phyloP scores from a whole-genome alignment of 37 sponge, comb jelly and placozoan species.

The Ephydatia muelleri region DNA sequence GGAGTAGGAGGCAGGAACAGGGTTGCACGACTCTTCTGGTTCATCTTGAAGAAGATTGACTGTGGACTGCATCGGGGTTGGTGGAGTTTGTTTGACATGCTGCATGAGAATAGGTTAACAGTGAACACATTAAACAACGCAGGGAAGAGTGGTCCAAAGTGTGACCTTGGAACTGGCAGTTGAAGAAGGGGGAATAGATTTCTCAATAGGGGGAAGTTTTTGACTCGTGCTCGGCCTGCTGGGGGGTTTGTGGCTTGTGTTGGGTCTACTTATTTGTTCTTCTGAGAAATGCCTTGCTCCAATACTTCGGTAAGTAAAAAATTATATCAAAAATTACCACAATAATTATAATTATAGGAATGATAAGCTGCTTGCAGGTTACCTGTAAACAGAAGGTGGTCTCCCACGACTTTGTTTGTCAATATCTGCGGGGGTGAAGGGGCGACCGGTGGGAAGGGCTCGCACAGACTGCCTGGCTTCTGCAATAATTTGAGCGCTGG shows the following conservation, averaged over 20 bases:
- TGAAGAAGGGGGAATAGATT: neutral
- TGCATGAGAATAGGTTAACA: neutral
- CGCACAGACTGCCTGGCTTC: constrained; percentile 71
- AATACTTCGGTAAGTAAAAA: constrained; percentile 35
- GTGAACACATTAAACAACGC: neutral
- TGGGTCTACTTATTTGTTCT: constrained; percentile 57
- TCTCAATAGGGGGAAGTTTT: constrained; percentile 46
- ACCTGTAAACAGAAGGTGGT: constrained; percentile 82
- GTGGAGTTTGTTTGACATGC: constrained; percentile 26
- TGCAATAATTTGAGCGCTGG: constrained; percentile 68
- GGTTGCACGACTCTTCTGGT: neutral
- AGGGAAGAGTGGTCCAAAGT: neutral
- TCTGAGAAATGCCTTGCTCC: constrained; percentile 59
- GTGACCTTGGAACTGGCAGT: neutral
- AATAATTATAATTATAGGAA: neutral
- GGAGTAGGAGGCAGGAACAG: neutral
- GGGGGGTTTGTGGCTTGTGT: constrained; percentile 51
- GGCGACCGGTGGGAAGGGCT: constrained; percentile 50
- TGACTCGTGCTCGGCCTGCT: constrained; percentile 58
- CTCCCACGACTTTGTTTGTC: constrained; percentile 37
- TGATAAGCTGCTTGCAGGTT: neutral
- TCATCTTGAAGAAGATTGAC: constrained; percentile 8
- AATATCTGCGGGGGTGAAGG: constrained; percentile 60
- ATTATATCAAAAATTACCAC: neutral
- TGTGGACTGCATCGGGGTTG: constrained; percentile 50